phyloP scores from a whole-genome alignment of 2,888 invertebrate genomes.

The Argyra leucocephala region DNA sequence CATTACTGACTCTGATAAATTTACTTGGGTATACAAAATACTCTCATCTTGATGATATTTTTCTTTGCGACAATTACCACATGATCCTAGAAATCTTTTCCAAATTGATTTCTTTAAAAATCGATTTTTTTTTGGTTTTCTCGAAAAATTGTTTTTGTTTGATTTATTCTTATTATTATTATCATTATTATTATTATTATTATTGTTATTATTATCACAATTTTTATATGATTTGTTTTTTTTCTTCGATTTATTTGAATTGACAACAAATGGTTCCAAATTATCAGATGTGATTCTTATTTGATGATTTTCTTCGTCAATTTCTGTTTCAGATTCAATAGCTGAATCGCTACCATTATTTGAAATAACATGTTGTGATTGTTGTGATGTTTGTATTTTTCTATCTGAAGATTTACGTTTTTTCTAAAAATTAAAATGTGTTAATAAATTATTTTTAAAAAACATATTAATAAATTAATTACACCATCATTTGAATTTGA shows the following conservation, averaged over 20 bases:
- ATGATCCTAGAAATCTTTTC: background rate
- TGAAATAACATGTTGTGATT: background rate
- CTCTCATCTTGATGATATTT: background rate
- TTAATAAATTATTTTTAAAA: too few relatives aligned
- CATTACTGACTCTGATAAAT: background rate
- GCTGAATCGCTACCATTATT: background rate
- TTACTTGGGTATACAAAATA: background rate
- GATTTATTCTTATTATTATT: background rate
- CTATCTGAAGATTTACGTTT: background rate
- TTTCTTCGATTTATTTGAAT: background rate
- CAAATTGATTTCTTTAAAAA: background rate
- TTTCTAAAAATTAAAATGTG: background rate
- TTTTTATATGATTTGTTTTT: too few relatives aligned
- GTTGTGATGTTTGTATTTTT: background rate
- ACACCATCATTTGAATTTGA: background rate
- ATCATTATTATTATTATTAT: background rate
- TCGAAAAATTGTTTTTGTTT: background rate
- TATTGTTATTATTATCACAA: too few relatives aligned
- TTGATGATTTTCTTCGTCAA: background rate
- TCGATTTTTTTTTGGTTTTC: background rate
- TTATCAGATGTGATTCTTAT: background rate
- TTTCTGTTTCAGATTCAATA: background rate
- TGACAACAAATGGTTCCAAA: background rate
- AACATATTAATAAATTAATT: background rate
- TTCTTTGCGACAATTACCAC: background rate